These are phyloP conservation scores for Salticus scenicus DNA, from an alignment of 2,888 invertebrate genomes.

Conservation along the genomic window DNA sequence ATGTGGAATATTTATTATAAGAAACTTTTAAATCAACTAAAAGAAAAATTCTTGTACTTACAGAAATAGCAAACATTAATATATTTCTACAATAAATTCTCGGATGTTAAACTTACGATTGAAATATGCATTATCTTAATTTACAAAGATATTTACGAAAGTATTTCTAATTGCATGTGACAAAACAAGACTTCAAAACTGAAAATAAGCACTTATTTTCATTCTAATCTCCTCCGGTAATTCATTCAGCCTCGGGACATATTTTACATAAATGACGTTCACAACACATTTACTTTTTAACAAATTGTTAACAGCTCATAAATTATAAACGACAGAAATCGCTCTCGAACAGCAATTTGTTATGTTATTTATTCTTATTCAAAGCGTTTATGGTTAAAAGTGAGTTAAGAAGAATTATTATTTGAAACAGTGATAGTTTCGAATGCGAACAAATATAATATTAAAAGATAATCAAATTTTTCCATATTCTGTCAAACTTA, in stretches of 20 bases:
- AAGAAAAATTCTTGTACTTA: too few species aligned
- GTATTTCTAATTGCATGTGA: neutral
- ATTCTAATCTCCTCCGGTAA: neutral
- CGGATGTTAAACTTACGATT: too few species aligned
- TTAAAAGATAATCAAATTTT: too few species aligned
- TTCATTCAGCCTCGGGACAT: neutral
- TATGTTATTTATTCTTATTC: neutral
- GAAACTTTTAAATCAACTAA: too few species aligned
- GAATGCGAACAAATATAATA: too few species aligned
- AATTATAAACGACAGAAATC: neutral
- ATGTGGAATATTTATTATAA: too few species aligned
- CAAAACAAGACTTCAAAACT: neutral
- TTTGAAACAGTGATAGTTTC: too few species aligned
- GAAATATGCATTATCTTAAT: neutral
- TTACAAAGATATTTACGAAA: neutral
- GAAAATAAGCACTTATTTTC: constrained; percentile 1
- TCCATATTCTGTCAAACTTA: too few species aligned
- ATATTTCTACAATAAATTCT: too few species aligned
- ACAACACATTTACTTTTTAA: neutral
- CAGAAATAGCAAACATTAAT: too few species aligned
- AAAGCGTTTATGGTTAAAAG: neutral
- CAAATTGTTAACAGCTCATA: constrained; percentile 14
- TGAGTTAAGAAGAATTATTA: too few species aligned
- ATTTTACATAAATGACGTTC: neutral
- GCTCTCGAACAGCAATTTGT: neutral